Base-by-base conservation (phyloP, 2,113 vertebrate species). In the Semnornis frantzii region DNA sequence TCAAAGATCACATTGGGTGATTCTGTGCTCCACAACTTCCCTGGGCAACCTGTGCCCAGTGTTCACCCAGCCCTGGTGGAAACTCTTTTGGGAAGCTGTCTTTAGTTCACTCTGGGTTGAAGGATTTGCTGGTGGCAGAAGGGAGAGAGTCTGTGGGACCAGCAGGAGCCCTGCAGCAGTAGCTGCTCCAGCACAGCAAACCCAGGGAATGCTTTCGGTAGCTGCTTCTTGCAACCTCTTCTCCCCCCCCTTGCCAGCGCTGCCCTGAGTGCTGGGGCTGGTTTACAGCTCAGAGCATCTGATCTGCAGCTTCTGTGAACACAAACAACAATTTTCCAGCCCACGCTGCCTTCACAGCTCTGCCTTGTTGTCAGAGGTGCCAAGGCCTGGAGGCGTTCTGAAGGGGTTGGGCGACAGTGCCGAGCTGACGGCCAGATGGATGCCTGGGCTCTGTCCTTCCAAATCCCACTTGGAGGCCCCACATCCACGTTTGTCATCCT, bases 351-450 rank as follows among this genome's bases (percentile, higher is more conserved):
- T 28, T 21, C 89, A 12, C 39, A 44, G 11, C 8, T 68, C 33
- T 0, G 54, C 42, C 1, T 20, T 4, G 48, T 1, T 48, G 83
- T 19, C 0, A 0, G 70, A 50, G 70, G 33, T 58, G 80, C 82
- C 48, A 9, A 84, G 37, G 48, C 83, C 87, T 0, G 4, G 23
- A 68, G 79, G 30, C 5, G 0, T 74, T 46, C 9, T 2, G 9
- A 20, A 23, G 54, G 54, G 39, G 39, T 6, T 74, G 78, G 4
- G 2, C 0, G 9, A 44, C 1, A 0, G 52, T 2, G 31, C 10
- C 1, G 5, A 37, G 9, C 52, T 65, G 12, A 1, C 0, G 1
- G 77, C 50, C 78, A 93, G 78, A 46, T n/a, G 84, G 76, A 54
- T 14, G 33, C 3, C 3, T 11, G 76, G 72, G 39, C 55, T 80